phyloP scores from a whole-genome alignment of 2,888 invertebrate genomes.

The Coenonympha glycerion region DNA sequence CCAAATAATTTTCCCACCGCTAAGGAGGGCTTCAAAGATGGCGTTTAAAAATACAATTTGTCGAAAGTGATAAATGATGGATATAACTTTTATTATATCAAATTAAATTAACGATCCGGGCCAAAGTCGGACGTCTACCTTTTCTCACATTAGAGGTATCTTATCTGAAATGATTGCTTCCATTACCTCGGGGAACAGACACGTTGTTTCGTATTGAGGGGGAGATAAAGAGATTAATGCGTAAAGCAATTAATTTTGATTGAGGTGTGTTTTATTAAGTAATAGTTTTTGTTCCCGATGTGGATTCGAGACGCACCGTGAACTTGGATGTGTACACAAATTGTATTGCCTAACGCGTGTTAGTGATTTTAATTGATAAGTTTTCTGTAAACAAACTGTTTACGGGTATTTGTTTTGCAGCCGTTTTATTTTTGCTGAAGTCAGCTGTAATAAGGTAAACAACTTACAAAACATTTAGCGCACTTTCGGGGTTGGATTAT shows the following conservation, averaged over 20 bases:
- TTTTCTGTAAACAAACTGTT: constrained; percentile 6
- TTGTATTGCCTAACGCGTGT: constrained; percentile 23
- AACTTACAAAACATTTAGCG: too few species aligned
- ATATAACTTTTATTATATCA: constrained; percentile 75
- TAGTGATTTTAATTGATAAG: constrained; percentile 13
- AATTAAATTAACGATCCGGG: constrained; percentile 73
- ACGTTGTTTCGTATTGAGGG: constrained; percentile 68
- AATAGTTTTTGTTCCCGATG: constrained; percentile 71
- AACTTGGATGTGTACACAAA: constrained; percentile 43
- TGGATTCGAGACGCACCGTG: constrained; percentile 59
- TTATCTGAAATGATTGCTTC: constrained; percentile 75
- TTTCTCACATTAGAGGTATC: constrained; percentile 75
- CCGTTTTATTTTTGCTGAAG: neutral
- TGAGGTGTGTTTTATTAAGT: constrained; percentile 73
- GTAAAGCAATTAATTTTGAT: constrained; percentile 75
- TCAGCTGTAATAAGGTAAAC: neutral
- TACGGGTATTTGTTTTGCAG: too few species aligned
- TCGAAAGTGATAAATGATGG: constrained; percentile 75
- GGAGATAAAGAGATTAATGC: constrained; percentile 74
- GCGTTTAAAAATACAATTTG: constrained; percentile 76
- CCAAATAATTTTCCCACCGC: constrained; percentile 49
- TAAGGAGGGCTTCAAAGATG: constrained; percentile 64
- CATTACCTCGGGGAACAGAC: constrained; percentile 67
- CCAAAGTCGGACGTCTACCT: constrained; percentile 67
- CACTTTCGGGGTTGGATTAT: too few species aligned